phyloP scores from a whole-genome alignment of 2,113 vertebrate genomes.

The Mesocricetus auratus region DNA sequence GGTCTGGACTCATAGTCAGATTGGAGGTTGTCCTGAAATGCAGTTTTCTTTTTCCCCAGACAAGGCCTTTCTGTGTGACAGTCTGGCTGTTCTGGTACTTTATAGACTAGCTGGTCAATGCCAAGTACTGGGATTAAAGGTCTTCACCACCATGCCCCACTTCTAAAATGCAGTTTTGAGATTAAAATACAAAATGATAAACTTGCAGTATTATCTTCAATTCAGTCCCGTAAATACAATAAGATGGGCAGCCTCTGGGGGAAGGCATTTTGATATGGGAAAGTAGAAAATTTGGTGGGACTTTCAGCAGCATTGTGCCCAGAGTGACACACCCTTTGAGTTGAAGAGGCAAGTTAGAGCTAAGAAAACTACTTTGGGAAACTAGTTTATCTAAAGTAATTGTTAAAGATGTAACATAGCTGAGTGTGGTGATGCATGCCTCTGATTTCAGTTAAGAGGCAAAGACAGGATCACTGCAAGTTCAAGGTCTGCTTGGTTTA shows the following conservation, averaged over 20 bases:
- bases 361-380: slow-evolving; percentile 40
- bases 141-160: not conserved
- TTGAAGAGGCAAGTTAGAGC: not conserved
- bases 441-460: not conserved
- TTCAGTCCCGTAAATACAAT: not conserved
- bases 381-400: slow-evolving; percentile 16
- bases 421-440: not conserved
- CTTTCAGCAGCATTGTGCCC: not conserved
- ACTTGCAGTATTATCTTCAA: slow-evolving; percentile 29
- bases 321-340: not conserved
- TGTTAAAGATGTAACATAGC: not conserved
- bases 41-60: not conserved
- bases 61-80: not conserved
- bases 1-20: not conserved
- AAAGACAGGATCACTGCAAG: not conserved
- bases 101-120: not conserved
- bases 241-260: not conserved
- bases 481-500: not conserved
- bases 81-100: not conserved
- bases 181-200: slow-evolving; percentile 49
- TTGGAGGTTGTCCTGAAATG: slow-evolving; percentile 24
- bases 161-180: slow-evolving; percentile 29
- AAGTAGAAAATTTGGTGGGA: not conserved
- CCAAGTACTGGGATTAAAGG: not conserved
- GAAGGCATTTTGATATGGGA: slow-evolving; percentile 5